phyloP scores from a whole-genome alignment of 2,888 invertebrate genomes.

The Lithophane ornitopus region DNA sequence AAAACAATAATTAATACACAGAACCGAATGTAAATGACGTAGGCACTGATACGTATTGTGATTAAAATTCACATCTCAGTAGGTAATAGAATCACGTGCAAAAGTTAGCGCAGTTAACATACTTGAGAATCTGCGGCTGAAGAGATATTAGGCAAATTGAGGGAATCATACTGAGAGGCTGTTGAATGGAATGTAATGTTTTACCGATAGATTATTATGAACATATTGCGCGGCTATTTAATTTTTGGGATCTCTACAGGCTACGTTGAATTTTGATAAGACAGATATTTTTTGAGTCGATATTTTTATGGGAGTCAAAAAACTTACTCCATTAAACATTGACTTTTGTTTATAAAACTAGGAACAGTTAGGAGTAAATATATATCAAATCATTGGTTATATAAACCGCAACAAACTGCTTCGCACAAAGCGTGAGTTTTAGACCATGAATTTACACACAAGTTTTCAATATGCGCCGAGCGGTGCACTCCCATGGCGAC shows the following conservation, averaged over 20 bases:
- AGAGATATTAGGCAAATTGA: slow-evolving; percentile 45
- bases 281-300: no score
- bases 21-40: neutral
- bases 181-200: neutral
- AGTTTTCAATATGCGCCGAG: slow-evolving; percentile 12
- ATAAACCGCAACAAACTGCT: no score
- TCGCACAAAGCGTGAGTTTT: neutral
- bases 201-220: slow-evolving; percentile 20
- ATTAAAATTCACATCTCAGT: slow-evolving; percentile 53
- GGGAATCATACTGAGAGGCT: slow-evolving; percentile 40
- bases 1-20: neutral
- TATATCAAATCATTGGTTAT: no score
- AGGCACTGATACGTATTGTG: slow-evolving; percentile 25
- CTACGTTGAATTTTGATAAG: no score
- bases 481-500: slow-evolving; percentile 41
- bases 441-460: neutral
- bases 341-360: no score
- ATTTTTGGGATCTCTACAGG: no score
- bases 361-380: no score
- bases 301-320: no score
- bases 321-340: no score
- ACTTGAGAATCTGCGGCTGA: slow-evolving; percentile 33
- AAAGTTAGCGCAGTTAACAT: slow-evolving; percentile 58
- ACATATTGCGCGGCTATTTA: slow-evolving; percentile 6
- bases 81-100: slow-evolving; percentile 53